phyloP scores from a whole-genome alignment of 2,888 invertebrate species.

The Dicranocentrus wangi region DNA sequence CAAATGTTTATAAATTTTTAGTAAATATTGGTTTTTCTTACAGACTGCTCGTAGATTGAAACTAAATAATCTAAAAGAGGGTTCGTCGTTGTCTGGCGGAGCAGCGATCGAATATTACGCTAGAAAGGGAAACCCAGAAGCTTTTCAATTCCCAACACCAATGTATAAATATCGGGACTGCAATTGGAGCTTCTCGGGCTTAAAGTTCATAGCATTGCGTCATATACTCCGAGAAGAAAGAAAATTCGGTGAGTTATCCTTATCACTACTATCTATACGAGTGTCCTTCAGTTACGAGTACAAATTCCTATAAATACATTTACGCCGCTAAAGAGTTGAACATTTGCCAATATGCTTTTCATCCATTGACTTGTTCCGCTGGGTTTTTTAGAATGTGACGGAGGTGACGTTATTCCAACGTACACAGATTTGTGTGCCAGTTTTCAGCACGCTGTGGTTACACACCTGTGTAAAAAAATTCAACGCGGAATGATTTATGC shows the following conservation, averaged over 20 bases:
- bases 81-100: slow-evolving; percentile 86
- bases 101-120: slow-evolving; percentile 89
- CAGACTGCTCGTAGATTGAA: slow-evolving; percentile 88
- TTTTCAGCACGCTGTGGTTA: slow-evolving; percentile 83
- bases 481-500: slow-evolving; percentile 88
- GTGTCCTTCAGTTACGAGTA: not conserved
- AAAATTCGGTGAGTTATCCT: slow-evolving; percentile 76
- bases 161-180: slow-evolving; percentile 83
- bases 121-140: slow-evolving; percentile 79
- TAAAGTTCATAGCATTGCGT: slow-evolving; percentile 80
- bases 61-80: slow-evolving; percentile 84
- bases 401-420: slow-evolving; percentile 84
- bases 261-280: slow-evolving; percentile 10
- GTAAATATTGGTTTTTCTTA: slow-evolving; percentile 32
- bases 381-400: slow-evolving; percentile 77
- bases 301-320: slow-evolving; percentile 49
- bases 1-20: too few species aligned
- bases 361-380: not conserved
- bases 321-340: slow-evolving; percentile 28
- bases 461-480: slow-evolving; percentile 87
- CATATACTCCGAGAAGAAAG: slow-evolving; percentile 80
- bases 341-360: slow-evolving; percentile 38
- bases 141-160: slow-evolving; percentile 82
- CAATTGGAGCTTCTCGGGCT: slow-evolving; percentile 92
- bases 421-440: slow-evolving; percentile 89